Base-by-base conservation (phyloP, 2,797 vertebrate species). In the Phrynocephalus forsythii region DNA sequence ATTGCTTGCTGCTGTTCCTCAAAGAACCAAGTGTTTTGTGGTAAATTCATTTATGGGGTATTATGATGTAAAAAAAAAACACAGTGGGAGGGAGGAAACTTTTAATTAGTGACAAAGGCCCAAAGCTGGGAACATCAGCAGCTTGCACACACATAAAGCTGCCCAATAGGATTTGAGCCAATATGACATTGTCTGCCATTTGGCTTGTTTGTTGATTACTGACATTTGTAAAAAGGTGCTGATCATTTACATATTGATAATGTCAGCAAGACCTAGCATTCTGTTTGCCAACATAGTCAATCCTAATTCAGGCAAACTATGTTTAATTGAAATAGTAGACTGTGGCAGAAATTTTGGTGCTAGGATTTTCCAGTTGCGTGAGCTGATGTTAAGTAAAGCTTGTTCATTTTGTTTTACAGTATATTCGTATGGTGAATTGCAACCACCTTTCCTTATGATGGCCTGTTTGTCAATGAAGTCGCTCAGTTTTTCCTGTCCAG, bases 291-390 rank as follows among this genome's bases (percentile, higher is more conserved):
- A 48, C 44, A 38, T 66, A 15, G 52, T 7, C 26, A 24, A 9
- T 69, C 63, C 10, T 69, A 44, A 83, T 69, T 68, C 81, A 60
- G 22, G 67, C n/a, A 44, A 60, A 48, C 33, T 28, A 85, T 72
- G 38, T 73, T 73, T 30, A 86, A 86, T 75, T 24, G 56, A 82
- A 76, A 82, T 75, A 24, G 26, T 44, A 56, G 50, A 82, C 67
- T 67, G 26, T 18, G 20, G 30, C 66, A 24, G 56, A 10, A 86
- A 20, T 50, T 82, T 48, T 76, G 26, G 24, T 67, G 18, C n/a
- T 15, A 81, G 33, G 33, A 26, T 50, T 11, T 86, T 69, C 56
- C 56, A 30, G 15, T 50, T 81, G 71, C 28, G 38, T n/a, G 6
- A 66, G 48, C 28, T 76, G 10, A 10, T 76, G 7, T 22, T 38